These are phyloP conservation scores for Tinamus guttatus DNA, from an alignment of 2,113 vertebrate species.

Conservation along the genomic window DNA sequence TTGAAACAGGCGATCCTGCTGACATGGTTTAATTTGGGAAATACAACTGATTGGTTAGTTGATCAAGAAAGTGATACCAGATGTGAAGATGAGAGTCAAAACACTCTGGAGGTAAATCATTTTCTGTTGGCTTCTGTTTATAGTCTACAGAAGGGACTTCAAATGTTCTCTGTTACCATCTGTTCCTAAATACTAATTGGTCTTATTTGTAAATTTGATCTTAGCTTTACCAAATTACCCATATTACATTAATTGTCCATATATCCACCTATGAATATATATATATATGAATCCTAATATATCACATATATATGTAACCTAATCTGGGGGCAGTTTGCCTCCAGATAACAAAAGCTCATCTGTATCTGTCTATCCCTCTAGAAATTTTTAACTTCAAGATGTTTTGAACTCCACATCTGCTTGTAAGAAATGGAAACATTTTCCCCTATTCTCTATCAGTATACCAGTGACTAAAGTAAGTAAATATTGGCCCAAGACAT, in stretches of 20 bases:
- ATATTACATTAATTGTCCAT: background rate
- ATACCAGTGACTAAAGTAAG: background rate
- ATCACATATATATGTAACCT: background rate
- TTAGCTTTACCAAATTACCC: constrained; percentile 39
- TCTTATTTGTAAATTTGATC: constrained; percentile 44
- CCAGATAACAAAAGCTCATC: background rate
- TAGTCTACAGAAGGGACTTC: constrained; percentile 27
- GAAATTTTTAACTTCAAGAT: background rate
- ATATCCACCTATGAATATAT: too few relatives aligned
- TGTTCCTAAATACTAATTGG: constrained; percentile 35
- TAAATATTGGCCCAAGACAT: background rate
- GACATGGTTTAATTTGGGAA: background rate
- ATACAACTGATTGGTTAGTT: background rate
- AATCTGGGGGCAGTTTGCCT: constrained; percentile 17
- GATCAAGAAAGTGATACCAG: background rate
- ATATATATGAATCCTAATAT: background rate
- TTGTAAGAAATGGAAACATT: background rate
- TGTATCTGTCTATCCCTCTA: constrained; percentile 1
- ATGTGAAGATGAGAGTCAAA: background rate
- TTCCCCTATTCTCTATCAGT: background rate
- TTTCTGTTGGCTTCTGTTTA: background rate
- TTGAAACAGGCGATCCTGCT: background rate
- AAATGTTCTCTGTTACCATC: constrained; percentile 25
- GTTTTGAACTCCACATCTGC: background rate
- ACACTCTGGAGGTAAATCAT: background rate